Evolutionary conservation across 1,140 invertebrate species (phyloP).

Genomic region (Spodoptera frugiperda): DNA sequence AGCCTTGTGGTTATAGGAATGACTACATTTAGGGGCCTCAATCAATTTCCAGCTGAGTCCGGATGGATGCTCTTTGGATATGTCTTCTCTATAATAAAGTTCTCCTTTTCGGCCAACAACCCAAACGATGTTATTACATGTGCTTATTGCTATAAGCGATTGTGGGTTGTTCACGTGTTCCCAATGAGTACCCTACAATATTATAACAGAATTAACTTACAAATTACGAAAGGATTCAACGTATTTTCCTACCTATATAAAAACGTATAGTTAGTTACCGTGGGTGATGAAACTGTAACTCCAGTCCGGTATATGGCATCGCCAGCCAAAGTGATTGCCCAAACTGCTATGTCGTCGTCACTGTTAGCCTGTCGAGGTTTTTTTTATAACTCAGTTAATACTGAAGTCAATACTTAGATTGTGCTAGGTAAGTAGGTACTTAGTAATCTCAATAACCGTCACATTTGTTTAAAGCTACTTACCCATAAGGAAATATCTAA

Average conservation of each 20-base stretch:
- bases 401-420: too few relatives aligned
- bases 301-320: constrained; percentile 93
- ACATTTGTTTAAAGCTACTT: constrained; percentile 36
- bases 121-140: constrained; percentile 91
- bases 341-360: constrained; percentile 87
- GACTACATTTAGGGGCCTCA: constrained; percentile 72
- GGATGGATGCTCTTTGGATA: constrained; percentile 88
- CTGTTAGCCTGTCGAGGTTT: constrained; percentile 59
- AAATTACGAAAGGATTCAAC: too few relatives aligned
- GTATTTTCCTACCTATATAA: too few relatives aligned
- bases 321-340: constrained; percentile 93
- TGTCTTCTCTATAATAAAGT: constrained; percentile 91
- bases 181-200: constrained; percentile 90
- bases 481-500: constrained; percentile 93
- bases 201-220: not conserved
- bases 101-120: constrained; percentile 94
- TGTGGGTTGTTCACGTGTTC: constrained; percentile 93
- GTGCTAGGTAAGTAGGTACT: not conserved
- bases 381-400: not conserved
- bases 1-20: constrained; percentile 66
- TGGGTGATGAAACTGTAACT: constrained; percentile 89
- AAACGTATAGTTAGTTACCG: constrained; percentile 85
- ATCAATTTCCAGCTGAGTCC: constrained; percentile 77
- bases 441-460: constrained; percentile 1
- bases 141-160: constrained; percentile 90